These are phyloP conservation scores for Clusia tigrina DNA, from an alignment of 2,888 invertebrate species.

Conservation along the genomic window DNA sequence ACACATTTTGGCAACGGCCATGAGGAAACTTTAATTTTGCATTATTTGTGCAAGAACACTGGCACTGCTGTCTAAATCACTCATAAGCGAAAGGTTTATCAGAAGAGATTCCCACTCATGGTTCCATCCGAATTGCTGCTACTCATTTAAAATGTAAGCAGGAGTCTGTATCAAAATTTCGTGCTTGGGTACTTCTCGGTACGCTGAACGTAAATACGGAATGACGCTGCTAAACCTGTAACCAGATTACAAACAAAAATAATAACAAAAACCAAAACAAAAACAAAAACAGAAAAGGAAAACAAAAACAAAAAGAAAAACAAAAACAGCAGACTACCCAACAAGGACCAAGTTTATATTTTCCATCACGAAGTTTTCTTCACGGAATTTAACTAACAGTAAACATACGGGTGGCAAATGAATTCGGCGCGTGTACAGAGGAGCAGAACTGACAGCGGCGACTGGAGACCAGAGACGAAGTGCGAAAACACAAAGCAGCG, in stretches of 20 bases:
- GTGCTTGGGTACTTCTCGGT: constrained; percentile 17
- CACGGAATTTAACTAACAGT: constrained; percentile 23
- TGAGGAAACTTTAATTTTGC: no score
- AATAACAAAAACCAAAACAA: not conserved
- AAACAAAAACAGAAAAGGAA: not conserved
- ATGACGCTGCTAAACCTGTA: not conserved
- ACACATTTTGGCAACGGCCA: no score
- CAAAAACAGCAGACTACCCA: not conserved
- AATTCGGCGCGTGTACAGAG: not conserved
- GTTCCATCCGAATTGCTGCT: constrained; percentile 34
- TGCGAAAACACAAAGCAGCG: constrained; percentile 2
- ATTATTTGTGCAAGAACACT: no score
- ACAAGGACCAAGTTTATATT: constrained; percentile 30
- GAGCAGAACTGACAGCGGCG: no score
- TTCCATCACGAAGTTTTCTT: constrained; percentile 32
- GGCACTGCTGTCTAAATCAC: no score
- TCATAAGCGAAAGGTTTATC: constrained; percentile 30
- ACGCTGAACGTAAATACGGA: not conserved
- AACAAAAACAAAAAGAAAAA: constrained; percentile 7
- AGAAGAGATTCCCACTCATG: constrained; percentile 29
- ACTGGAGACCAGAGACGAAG: no score
- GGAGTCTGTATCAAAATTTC: constrained; percentile 16
- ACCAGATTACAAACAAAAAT: not conserved
- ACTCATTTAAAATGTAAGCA: constrained; percentile 28
- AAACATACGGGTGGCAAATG: not conserved